Base-by-base conservation (phyloP, 2,113 vertebrate genomes). In the Toxostoma redivivum region DNA sequence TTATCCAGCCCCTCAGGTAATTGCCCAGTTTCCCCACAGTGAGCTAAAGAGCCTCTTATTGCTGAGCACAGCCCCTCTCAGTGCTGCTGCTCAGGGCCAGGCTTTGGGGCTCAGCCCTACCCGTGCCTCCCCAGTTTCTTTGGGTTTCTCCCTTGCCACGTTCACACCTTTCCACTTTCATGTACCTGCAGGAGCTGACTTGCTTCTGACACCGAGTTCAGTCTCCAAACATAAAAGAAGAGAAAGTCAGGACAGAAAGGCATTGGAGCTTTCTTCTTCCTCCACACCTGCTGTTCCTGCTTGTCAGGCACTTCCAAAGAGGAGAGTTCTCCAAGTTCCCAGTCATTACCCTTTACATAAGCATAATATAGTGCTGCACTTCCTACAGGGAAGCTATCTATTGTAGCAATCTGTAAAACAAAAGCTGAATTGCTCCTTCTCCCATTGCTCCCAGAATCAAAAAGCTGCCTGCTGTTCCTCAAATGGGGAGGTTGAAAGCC, bases 281-380 rank as follows among this genome's bases (percentile, higher is more conserved):
- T 94, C 60, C 79, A 67, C 85, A 92, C 92, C 94, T 73, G 94
- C 96, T 96, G 92, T 82, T 95, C 88, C 88, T 1, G 0, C 81
- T 95, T 10, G 10, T 92, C 71, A 80, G 88, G 71, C 79, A 83
- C 92, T 95, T 94, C 92, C 92, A 64, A 65, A 77, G 81, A 91
- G 78, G 73, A 84, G 93, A 90, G 74, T 92, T 96, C 92, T 96
- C 82, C 67, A 60, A 83, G 82, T 95, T 95, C 95, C 94, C 45
- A 88, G 90, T 94, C 76, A 96, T 96, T 96, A 96, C 88, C 81
- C 92, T 94, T 93, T 96, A 80, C 83, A 93, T 91, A 92, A 94
- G 90, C 81, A 94, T 92, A 92, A 94, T 93, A 73, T 66, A 91
- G 90, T 80, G 42, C 94, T 88, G 85, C 70, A 83, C 64, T 92